Base-by-base conservation (phyloP, 2,888 invertebrate genomes). In the Habroteleia sp. region DNA sequence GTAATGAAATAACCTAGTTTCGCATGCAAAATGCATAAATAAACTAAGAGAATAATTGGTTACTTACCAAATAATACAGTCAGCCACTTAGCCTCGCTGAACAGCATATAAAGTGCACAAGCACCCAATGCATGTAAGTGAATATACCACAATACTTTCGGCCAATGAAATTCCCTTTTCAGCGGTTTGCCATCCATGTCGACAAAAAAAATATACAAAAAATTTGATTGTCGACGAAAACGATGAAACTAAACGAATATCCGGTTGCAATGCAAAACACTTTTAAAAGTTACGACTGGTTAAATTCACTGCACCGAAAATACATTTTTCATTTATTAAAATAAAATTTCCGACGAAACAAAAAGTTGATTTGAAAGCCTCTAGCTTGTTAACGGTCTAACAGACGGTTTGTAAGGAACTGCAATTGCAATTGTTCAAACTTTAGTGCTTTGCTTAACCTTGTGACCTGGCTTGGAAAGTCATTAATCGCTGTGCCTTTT, bases 101-200 rank as follows among this genome's bases (percentile, higher is more conserved):
- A 85, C 13, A 92, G 78, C 1, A 93, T 87, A 85, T 92, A 91
- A 6, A 93, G 66, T 8, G 93, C 93, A 81, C 93, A 93, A 0
- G 92, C 44, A 0, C 93, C 93, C 1, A 94, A 89, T 0, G 93
- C 89, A 80, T 94, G 93, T 2, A 95, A 87, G 86, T 96, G 94
- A 65, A 95, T 92, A 84, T 93, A 93, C 85, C 93, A 92, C 0
- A 95, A 89, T 0, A 95, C 94, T 8, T 91, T 90, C 0, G 92
- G 91, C 95, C 95, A 96, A 82, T 92, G 90, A 0, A 92, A 92
- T 73, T 95, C 94, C 8, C 93, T 89, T 76, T 90, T 91, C 17
- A 63, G 31, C 0, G 8, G 41, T 58, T 68, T 62, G 11, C 68
- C 56, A 56, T 79, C 72, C 44, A 78, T 25, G n/a, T n/a, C n/a